Evolutionary conservation across 2,797 vertebrate species (phyloP).

Genomic region (Oryzias dopingdopingensis): DNA sequence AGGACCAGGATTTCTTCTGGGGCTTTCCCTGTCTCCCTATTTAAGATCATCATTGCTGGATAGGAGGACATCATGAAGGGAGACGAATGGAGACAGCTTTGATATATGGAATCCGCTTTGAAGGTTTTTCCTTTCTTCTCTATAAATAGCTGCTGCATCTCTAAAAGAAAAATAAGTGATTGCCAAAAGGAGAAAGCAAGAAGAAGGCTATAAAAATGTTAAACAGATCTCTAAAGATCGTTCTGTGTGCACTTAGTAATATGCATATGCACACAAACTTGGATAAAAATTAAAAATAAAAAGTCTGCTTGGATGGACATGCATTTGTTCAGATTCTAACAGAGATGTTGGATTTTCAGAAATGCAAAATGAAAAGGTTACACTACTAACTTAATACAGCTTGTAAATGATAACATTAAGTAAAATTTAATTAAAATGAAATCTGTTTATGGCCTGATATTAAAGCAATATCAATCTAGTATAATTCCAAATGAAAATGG

Average conservation of each 20-base stretch:
- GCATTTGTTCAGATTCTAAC: conserved; percentile 25
- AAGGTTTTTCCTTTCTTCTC: conserved; percentile 71
- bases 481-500: too few species aligned
- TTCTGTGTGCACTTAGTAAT: conserved; percentile 17
- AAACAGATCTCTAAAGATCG: conserved; percentile 41
- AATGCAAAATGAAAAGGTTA: not conserved
- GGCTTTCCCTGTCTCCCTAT: conserved; percentile 66
- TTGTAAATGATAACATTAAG: too few species aligned
- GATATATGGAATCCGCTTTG: conserved; percentile 76
- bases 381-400: not conserved
- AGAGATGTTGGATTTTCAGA: conserved; percentile 3
- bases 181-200: conserved; percentile 49
- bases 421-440: too few species aligned
- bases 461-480: too few species aligned
- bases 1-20: conserved; percentile 64
- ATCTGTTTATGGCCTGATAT: too few species aligned
- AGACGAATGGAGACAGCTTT: conserved; percentile 65
- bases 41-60: conserved; percentile 61
- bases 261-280: conserved; percentile 10
- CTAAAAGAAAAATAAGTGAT: conserved; percentile 43
- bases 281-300: conserved; percentile 16
- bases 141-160: conserved; percentile 75
- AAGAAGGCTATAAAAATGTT: conserved; percentile 20
- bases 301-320: conserved; percentile 17
- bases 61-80: conserved; percentile 57